Percentiles rank a stretch among this genome's conserved stretches.
Evolutionary conservation across 2,888 invertebrate genomes (phyloP).

Genomic region (Campoplex nolae): DNA sequence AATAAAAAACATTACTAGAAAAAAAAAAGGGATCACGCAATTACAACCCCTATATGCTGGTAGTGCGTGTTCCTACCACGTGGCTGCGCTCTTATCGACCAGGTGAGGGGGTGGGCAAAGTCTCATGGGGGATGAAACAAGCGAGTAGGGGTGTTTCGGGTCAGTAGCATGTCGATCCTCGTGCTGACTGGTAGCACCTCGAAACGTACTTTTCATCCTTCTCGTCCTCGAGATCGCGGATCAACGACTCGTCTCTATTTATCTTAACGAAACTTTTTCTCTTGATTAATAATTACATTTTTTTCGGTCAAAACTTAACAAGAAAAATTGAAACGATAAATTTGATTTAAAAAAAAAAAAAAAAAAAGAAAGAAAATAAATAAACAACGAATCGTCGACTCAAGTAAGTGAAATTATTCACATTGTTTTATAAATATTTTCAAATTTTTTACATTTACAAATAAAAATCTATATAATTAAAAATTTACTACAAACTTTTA

Average conservation of each 20-base stretch:
- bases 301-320: not conserved
- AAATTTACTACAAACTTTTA: not conserved
- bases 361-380: not conserved
- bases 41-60: slow-evolving; percentile 41
- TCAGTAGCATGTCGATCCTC: slow-evolving; percentile 81
- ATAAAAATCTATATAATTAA: not conserved
- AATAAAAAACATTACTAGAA: slow-evolving; percentile 3
- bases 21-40: slow-evolving; percentile 41
- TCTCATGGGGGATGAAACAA: slow-evolving; percentile 49
- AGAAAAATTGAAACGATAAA: slow-evolving; percentile 1
- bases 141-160: slow-evolving; percentile 73
- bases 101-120: slow-evolving; percentile 68
- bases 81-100: slow-evolving; percentile 82
- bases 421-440: too few species aligned
- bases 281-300: not conserved
- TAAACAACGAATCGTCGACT: not conserved
- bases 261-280: slow-evolving; percentile 21
- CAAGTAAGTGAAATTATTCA: too few species aligned
- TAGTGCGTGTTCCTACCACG: slow-evolving; percentile 79
- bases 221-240: slow-evolving; percentile 39
- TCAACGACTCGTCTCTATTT: slow-evolving; percentile 35
- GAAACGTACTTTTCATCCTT: slow-evolving; percentile 29
- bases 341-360: not conserved
- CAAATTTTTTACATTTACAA: not conserved
- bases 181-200: slow-evolving; percentile 71